Conservation (phyloP, 1,140 invertebrate genomes). For the Trichomalopsis sarcophagae region DNA sequence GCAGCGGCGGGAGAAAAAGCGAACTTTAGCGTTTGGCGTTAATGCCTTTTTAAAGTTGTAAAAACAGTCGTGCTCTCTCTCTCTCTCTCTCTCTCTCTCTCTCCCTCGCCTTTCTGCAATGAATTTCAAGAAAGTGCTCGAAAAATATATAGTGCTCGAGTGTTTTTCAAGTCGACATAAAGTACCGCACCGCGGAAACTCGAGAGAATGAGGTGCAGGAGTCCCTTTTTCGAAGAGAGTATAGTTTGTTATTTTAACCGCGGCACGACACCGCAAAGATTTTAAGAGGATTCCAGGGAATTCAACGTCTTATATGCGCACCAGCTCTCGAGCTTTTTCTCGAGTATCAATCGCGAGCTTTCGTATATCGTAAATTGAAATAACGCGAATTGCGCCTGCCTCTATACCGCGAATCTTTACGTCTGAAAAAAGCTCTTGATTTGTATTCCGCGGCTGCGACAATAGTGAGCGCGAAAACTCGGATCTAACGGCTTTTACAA, state of each 20-base stretch:
- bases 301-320: background rate
- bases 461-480: background rate
- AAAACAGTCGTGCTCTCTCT: background rate
- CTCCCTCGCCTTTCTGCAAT: background rate
- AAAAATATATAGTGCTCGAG: background rate
- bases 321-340: too few relatives aligned
- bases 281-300: background rate
- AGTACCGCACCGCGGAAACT: too few relatives aligned
- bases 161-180: background rate
- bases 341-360: background rate
- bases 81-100: too few relatives aligned
- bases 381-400: too few relatives aligned
- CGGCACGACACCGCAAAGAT: background rate
- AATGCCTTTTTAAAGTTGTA: slow-evolving; percentile 21
- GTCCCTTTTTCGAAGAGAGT: background rate
- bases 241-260: background rate
- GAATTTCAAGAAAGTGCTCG: background rate
- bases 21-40: slow-evolving; percentile 23
- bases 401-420: too few relatives aligned
- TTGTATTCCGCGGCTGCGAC: background rate
- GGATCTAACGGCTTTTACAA: background rate
- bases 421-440: background rate
- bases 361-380: too few relatives aligned
- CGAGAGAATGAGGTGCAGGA: too few relatives aligned
- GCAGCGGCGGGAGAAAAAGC: slow-evolving; percentile 1